Base-by-base conservation (phyloP, 2,888 invertebrate genomes). In the Bhutanitis thaidina region DNA sequence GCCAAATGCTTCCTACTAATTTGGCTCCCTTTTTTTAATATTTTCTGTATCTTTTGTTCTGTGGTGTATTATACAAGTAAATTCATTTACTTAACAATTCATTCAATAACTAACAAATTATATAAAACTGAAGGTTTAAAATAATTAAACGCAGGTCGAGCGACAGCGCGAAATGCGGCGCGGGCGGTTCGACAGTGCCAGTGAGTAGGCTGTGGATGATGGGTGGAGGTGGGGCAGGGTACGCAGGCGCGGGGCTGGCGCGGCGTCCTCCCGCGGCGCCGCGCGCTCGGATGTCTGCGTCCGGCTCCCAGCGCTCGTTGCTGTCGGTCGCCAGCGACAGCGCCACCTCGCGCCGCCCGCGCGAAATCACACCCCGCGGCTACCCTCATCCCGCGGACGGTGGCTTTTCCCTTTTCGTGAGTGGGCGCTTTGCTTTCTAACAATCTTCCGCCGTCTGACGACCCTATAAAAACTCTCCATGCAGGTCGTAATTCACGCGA, bases 101-200 rank as follows among this genome's bases (percentile, higher is more conserved):
- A 3, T 20, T 3, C 20, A 20, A 20, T 20, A 20, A 20, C 3
- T 20, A 20, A 3, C 20, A 20, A 20, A 20, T 3, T 2, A 3
- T 3, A 20, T 20, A 5, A 20, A 20, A 3, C 5, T 3, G 20
- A 27, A 27, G 8, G 8, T 27, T 1, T 8, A 4, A 3, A 7
- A 27, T 27, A 7, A 7, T 27, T 8, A 27, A 20, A 20, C 57
- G 3, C 78, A 93, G 93, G 80, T 93, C 93, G 67, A 93, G 92
- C 71, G 93, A 93, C 83, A 93, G 93, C 67, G 91, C 92, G 54
- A 93, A 93, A 67, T 92, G 92, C 74, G 80, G 83, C 52, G 78
- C 80, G 78, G 91, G 86, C 83, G 90, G 76, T 80, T 75, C 80
- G 20, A 91, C 83, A 90, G 92, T 79, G 88, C 92, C 73, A 90